Evolutionary conservation across 2,113 vertebrate genomes (phyloP), one percentile per base, ranked within the genome.

Genomic region (Rhagologus leucostigma): DNA sequence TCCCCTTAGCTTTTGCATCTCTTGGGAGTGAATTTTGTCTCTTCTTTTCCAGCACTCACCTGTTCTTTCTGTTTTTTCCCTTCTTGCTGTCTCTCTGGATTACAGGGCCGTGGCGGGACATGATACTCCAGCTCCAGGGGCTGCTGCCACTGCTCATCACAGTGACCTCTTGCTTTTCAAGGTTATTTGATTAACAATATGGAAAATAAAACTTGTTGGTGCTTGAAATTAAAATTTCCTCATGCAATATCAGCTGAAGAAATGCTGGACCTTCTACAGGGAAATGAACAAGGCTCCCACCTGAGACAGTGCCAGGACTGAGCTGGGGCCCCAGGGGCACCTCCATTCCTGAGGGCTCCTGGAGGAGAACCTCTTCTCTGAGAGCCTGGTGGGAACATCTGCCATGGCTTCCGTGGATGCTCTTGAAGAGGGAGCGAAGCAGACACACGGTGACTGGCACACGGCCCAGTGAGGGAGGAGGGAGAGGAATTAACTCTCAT

Each of bases 401-500:
- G 90, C 89, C 30, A 1, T 19, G 89, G 96, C 95, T 94, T 81
- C 95, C 64, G 69, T 29, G 81, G 93, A 93, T 82, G 87, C 91
- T 96, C 84, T 76, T 3, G 19, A 52, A 41, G 84, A 94, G 84
- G 78, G 91, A 96, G 94, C 4, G 4, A 73, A 64, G 93, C 64
- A 89, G 95, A 95, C 94, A 96, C 95, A 91, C 89, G 92, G 90
- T 68, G 50, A 62, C 91, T 93, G 96, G 95, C 95, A 88, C 33
- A 26, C 3, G 0, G 87, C 96, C 96, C 82, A 30, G 86, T 26
- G 75, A 90, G 71, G 82, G 91, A 95, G 91, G 93, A 94, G 92
- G 96, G 94, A 88, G 87, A 90, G 87, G 95, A 97, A 96, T 97
- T 96, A 97, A 87, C 96, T 95, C 96, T 94, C 96, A 95, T 97